Evolutionary conservation across 2,797 vertebrate genomes (phyloP), one percentile per base, ranked within the genome.

Genomic region (Poecilia velifera): DNA sequence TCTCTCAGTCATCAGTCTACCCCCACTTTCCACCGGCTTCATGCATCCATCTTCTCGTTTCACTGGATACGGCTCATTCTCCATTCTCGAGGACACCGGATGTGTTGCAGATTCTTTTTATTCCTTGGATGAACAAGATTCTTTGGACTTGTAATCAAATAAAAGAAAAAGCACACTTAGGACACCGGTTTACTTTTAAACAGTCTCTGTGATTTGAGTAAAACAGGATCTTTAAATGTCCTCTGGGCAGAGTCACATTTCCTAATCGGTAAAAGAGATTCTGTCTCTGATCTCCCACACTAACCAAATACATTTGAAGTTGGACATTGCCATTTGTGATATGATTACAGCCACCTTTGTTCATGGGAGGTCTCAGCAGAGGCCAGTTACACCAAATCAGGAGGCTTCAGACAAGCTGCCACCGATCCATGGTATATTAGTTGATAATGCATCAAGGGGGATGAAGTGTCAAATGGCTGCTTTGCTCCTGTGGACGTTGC

Each of bases 401-500:
- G 1, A 57, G 66, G 81, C 88, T 86, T 90, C 87, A 90, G 86
- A 86, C 82, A 76, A 79, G 74, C 74, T 51, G 75, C 80, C 64
- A 72, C 34, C 22, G 68, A 89, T 82, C 85, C 28, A 46, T 49
- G 20, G 82, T 79, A 87, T 84, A 91, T 91, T 89, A 91, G 89
- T 84, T 66, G 88, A 89, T 86, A 89, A 92, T 93, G 91, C 91
- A 92, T 94, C 89, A 90, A 80, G 74, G 90, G 81, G 88, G 86
- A 87, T 87, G 82, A 82, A 82, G 82, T 92, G 92, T 94, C 86
- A 93, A 90, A 92, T 76, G 93, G 91, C 86, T 93, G 90, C 89
- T 91, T 94, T 93, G 88, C 91, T 93, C 87, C 86, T 68, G 88
- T 85, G 90, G 91, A 93, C 90, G 80, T 89, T 92, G 84, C 89